Evolutionary conservation across 2,113 vertebrate species (phyloP).

Genomic region (Eretmodus cyanostictus): DNA sequence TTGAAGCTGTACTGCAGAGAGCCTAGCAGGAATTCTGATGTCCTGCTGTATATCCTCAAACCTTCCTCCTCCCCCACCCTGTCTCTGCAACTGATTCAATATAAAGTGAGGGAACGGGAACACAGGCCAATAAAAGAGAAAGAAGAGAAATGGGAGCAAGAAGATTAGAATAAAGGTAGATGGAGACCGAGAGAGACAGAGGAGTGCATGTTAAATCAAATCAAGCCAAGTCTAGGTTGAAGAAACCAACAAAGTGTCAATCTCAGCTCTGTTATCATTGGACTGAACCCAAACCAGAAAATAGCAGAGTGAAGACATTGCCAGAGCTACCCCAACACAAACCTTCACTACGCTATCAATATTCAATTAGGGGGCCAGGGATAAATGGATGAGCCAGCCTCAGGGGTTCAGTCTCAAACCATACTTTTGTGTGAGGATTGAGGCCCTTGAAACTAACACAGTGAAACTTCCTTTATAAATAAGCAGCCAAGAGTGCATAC

Average conservation of each 20-base stretch:
- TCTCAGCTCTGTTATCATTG: conserved; percentile 37
- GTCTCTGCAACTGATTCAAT: neutral
- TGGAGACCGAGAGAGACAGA: neutral
- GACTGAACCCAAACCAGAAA: conserved; percentile 34
- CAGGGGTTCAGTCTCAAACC: conserved; percentile 13
- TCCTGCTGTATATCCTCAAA: conserved; percentile 52
- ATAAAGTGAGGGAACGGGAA: neutral
- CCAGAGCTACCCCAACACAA: neutral
- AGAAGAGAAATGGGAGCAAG: neutral
- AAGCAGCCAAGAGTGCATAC: neutral
- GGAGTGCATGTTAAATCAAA: neutral
- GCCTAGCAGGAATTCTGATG: conserved; percentile 83
- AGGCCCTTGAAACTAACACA: conserved; percentile 13
- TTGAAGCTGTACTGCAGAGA: conserved; percentile 81
- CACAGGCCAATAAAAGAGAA: neutral
- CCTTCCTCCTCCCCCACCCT: neutral
- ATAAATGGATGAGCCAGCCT: neutral
- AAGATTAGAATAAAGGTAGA: neutral
- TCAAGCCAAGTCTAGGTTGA: conserved; percentile 28
- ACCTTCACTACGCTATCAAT: conserved; percentile 31
- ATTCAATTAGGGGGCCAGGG: conserved; percentile 32
- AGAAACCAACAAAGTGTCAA: conserved; percentile 37
- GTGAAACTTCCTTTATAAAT: conserved; percentile 17
- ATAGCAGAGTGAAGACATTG: conserved; percentile 1
- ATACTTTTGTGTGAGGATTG: conserved; percentile 1